phyloP scores from a whole-genome alignment of 2,888 invertebrate species.

The Tholera decimalis region DNA sequence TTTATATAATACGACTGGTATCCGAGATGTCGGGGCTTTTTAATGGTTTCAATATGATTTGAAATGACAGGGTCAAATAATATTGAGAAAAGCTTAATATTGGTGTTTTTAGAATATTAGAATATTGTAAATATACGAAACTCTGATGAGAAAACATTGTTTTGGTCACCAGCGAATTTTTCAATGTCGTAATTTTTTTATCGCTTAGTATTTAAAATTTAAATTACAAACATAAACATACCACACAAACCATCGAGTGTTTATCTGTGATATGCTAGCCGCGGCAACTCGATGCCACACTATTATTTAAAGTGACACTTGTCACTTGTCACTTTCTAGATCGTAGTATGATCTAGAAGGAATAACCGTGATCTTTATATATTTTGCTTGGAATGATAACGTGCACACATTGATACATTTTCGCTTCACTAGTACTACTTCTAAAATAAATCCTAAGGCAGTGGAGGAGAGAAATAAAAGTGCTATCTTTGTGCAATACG shows the following conservation, averaged over 20 bases:
- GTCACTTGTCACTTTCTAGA: no score
- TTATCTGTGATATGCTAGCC: no score
- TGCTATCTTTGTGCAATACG: conserved; percentile 79
- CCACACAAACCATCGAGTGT: no score
- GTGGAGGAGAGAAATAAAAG: conserved; percentile 77
- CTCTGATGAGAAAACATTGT: background rate
- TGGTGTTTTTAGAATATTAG: background rate
- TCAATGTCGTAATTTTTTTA: no score
- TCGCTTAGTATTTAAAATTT: no score
- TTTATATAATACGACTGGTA: conserved; percentile 38
- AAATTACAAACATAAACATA: no score
- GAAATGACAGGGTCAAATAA: background rate
- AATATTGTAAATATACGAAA: background rate
- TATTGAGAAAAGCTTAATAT: background rate
- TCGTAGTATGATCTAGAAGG: no score
- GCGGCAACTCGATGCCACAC: no score
- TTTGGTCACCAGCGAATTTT: background rate
- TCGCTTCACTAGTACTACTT: conserved; percentile 67
- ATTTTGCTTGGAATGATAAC: conserved; percentile 41
- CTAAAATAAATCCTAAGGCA: conserved; percentile 75
- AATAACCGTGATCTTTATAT: conserved; percentile 6
- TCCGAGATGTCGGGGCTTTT: conserved; percentile 25
- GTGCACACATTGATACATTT: conserved; percentile 65
- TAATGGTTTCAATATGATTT: conserved; percentile 11
- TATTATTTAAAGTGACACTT: no score